Conservation (phyloP, 2,797 vertebrate species). For the Betta splendens region DNA sequence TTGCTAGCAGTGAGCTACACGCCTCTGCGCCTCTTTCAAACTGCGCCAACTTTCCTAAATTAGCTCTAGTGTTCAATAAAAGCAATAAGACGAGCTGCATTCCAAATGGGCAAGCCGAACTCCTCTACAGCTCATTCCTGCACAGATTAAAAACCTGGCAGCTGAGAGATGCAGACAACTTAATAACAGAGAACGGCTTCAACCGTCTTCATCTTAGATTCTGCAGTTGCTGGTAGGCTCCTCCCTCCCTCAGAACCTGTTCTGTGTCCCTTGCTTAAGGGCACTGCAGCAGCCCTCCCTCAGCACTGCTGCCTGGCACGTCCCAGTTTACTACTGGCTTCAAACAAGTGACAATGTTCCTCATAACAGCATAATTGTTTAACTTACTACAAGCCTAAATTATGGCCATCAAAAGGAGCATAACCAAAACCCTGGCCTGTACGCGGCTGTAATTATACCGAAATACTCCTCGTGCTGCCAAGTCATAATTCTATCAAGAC, state of each 20-base stretch:
- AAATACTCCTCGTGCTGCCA: constrained; percentile 26
- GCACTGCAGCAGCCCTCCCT: constrained; percentile 11
- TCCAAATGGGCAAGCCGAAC: constrained; percentile 32
- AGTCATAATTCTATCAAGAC: constrained; percentile 56
- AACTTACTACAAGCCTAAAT: constrained; percentile 43
- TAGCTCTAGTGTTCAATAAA: constrained; percentile 38
- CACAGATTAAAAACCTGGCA: constrained; percentile 50
- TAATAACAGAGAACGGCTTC: constrained; percentile 61
- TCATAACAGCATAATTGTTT: constrained; percentile 43
- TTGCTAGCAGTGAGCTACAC: constrained; percentile 10
- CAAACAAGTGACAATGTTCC: constrained; percentile 29
- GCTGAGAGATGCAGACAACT: constrained; percentile 45
- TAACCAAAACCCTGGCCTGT: constrained; percentile 19
- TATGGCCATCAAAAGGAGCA: constrained; percentile 47
- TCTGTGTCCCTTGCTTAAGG: constrained; percentile 17
- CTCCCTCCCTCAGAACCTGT: constrained; percentile 17
- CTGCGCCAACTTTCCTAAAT: constrained; percentile 42
- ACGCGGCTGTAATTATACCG: constrained; percentile 59
- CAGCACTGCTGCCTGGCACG: constrained; percentile 4
- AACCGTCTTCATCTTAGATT: constrained; percentile 14
- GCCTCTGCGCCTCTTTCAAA: constrained; percentile 28
- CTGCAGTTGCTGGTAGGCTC: constrained; percentile 27
- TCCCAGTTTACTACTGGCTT: constrained; percentile 15
- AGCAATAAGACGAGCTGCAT: constrained; percentile 33
- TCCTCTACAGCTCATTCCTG: no score